A percentile compares a stretch with the other conserved stretches of the same genome.
These are phyloP conservation scores for Synergus gifuensis DNA, from an alignment of 2,888 invertebrate genomes.

Conservation along the genomic window DNA sequence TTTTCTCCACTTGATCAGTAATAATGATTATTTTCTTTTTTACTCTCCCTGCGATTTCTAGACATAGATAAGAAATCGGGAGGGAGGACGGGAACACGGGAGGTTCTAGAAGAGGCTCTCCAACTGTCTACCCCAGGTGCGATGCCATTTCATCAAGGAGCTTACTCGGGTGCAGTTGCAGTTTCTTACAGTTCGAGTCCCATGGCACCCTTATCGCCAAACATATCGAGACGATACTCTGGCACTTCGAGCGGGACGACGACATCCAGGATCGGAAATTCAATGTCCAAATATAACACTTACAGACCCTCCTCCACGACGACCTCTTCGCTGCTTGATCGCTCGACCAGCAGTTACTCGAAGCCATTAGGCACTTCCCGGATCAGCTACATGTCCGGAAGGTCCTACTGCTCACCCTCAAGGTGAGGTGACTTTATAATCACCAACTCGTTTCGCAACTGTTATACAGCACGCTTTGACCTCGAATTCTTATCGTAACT, in stretches of 20 bases:
- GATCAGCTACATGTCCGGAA: constrained; percentile 46
- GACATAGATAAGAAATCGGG: constrained; percentile 29
- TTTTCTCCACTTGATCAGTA: background rate
- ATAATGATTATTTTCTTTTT: constrained; percentile 24
- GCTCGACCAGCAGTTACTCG: constrained; percentile 59
- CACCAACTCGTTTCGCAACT: background rate
- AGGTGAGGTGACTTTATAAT: constrained; percentile 55
- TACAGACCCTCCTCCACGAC: constrained; percentile 60
- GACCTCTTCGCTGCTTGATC: constrained; percentile 58
- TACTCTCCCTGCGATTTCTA: constrained; percentile 16
- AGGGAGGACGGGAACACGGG: constrained; percentile 19
- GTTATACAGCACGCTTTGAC: background rate
- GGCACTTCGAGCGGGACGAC: constrained; percentile 61
- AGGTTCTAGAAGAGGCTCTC: constrained; percentile 24
- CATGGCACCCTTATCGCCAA: constrained; percentile 73
- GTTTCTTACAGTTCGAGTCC: constrained; percentile 70
- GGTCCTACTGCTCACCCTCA: constrained; percentile 57
- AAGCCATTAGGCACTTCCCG: constrained; percentile 50
- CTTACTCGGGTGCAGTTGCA: constrained; percentile 73
- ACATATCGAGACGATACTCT: constrained; percentile 65
- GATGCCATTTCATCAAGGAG: constrained; percentile 74
- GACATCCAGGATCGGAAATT: constrained; percentile 60
- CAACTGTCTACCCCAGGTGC: constrained; percentile 55
- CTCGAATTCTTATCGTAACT: background rate
- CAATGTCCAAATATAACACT: constrained; percentile 63